These are phyloP conservation scores for Allygus modestus DNA, from an alignment of 2,888 invertebrate species.

Conservation along the genomic window DNA sequence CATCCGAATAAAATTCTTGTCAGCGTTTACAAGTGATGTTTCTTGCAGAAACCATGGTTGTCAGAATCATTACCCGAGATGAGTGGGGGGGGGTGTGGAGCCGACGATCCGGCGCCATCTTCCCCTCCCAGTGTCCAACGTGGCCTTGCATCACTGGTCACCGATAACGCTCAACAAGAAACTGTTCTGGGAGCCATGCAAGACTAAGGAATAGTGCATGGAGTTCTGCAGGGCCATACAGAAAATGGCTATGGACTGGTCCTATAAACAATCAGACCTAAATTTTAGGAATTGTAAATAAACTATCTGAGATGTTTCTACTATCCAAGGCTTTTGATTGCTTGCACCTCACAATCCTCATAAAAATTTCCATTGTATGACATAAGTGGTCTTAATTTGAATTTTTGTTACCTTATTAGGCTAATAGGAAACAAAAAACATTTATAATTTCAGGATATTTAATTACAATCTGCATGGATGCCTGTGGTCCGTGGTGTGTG, in stretches of 20 bases:
- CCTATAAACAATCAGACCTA: not conserved
- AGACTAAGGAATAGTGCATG: not conserved
- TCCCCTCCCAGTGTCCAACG: conserved; percentile 3
- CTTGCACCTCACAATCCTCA: no score
- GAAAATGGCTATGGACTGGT: not conserved
- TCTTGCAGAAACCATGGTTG: not conserved
- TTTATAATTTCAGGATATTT: no score
- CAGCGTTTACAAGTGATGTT: no score
- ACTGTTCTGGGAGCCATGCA: not conserved
- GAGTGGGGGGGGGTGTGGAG: not conserved
- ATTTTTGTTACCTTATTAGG: no score
- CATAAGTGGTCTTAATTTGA: no score
- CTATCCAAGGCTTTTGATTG: no score
- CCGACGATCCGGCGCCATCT: not conserved
- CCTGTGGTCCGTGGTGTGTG: no score
- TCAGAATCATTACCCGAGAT: not conserved
- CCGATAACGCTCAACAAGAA: not conserved
- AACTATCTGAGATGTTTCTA: no score
- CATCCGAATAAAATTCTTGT: no score
- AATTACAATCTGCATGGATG: no score
- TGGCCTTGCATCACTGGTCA: not conserved
- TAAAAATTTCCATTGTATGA: no score
- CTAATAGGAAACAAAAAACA: no score
- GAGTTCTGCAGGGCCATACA: not conserved
- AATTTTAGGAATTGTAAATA: not conserved